Evolutionary conservation across 2,797 vertebrate species (phyloP), one percentile per base, ranked within the genome.

Genomic region (Australoheros facetus): DNA sequence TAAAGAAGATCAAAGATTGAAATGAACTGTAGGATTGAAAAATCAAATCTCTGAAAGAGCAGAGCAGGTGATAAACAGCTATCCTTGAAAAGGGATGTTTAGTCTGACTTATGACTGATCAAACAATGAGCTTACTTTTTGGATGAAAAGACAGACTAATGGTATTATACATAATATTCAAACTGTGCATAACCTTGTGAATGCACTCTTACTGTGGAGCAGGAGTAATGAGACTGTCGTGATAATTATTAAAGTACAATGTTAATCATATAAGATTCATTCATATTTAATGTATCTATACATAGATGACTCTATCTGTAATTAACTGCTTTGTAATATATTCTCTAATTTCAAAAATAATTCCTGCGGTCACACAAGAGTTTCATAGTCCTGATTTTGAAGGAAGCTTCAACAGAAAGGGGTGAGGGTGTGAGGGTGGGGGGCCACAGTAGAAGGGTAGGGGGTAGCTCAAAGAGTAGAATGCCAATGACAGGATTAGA

Each of bases 401-500:
- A 87, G 84, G 83, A 91, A 66, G 79, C 86, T 85, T 94, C 87
- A 88, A 87, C 57, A 81, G 83, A 88, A 71, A 86, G 79, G 71
- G 86, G 88, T 56, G 75, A 83, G 60, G 74, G 51, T 64, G 71
- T 79, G 77, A 82, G 80, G 82, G 86, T 75, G 26, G 86, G 89
- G 91, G 82, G 75, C 74, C 83, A 80, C 64, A 78, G 71, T 86
- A 45, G 69, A 84, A 77, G 87, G 83, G 85, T 85, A 80, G 87
- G 90, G 93, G 89, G 90, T 88, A 91, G 89, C 81, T 88, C 85
- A 37, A 88, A 88, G 92, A 95, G 87, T 91, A 94, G 95, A 96
- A 96, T 96, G 95, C 94, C 96, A 96, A 94, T 96, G 95, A 96
- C 92, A 92, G 95, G 96, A 96, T 96, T 96, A 96, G 93, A 94